Conservation (phyloP, 2,113 vertebrate genomes). For the Mesocricetus auratus region DNA sequence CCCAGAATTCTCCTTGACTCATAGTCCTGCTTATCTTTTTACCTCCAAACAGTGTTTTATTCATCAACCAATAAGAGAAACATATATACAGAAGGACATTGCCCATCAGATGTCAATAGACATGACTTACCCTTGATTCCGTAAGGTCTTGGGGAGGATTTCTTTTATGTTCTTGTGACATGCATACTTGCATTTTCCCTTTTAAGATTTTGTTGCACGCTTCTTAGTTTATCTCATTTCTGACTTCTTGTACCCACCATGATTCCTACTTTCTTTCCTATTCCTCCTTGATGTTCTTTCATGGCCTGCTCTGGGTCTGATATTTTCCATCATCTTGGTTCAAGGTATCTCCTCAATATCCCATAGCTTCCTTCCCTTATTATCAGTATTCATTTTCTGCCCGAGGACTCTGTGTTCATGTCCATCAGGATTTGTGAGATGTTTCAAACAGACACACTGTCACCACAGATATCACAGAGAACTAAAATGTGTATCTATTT, state of each 20-base stretch:
- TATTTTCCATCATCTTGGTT: neutral
- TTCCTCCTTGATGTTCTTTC: neutral
- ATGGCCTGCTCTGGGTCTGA: neutral
- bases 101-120: neutral
- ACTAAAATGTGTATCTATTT: neutral
- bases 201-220: neutral
- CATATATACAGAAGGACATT: too few species aligned
- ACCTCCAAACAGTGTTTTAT: too few species aligned
- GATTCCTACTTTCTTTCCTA: neutral
- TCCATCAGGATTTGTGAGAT: neutral
- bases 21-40: too few species aligned
- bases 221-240: neutral
- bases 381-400: neutral
- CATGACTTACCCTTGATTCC: neutral
- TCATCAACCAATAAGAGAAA: too few species aligned
- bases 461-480: neutral
- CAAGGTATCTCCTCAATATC: rapidly evolving
- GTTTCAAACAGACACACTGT: neutral
- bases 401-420: neutral
- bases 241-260: neutral
- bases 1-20: too few species aligned
- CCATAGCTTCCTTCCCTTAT: neutral
- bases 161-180: neutral
- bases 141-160: neutral
- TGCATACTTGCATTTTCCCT: too few species aligned